phyloP scores from a whole-genome alignment of 2,888 invertebrate genomes.

The Auanema freiburgensis region DNA sequence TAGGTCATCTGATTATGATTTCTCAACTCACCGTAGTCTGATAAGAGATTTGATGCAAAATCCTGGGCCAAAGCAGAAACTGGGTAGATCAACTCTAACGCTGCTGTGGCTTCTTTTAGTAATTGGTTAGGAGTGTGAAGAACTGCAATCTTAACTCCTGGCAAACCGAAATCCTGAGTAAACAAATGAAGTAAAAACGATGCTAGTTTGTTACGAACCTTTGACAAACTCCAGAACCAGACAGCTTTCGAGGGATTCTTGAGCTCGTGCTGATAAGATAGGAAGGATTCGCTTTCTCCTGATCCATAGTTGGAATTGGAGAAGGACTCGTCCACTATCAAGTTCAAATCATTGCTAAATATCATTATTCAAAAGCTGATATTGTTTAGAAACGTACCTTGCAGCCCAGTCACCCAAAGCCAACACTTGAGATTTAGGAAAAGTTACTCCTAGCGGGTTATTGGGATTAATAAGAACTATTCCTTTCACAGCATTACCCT shows the following conservation, averaged over 20 bases:
- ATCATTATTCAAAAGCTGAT: background rate
- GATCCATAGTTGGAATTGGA: constrained; percentile 36
- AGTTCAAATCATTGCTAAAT: constrained; percentile 39
- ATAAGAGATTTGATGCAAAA: constrained; percentile 35
- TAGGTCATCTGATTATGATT: no score
- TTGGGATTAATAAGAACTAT: constrained; percentile 61
- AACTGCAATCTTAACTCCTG: constrained; percentile 45
- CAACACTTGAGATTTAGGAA: constrained; percentile 48
- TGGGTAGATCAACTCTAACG: constrained; percentile 43
- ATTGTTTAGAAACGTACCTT: constrained; percentile 33
- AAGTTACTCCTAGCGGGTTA: constrained; percentile 62
- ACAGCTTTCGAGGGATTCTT: constrained; percentile 32
- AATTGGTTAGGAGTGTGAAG: constrained; percentile 37
- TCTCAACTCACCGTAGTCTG: constrained; percentile 40
- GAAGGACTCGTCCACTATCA: constrained; percentile 53
- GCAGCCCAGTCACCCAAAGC: constrained; percentile 57
- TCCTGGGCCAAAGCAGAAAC: constrained; percentile 50
- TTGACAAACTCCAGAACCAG: constrained; percentile 63
- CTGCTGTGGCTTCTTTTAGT: constrained; percentile 15
- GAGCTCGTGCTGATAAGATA: constrained; percentile 40
- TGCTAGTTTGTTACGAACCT: constrained; percentile 34
- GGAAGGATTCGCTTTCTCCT: constrained; percentile 27
- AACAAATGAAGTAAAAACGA: background rate
- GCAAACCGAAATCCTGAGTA: constrained; percentile 47
- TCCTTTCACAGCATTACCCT: constrained; percentile 57